A percentile compares a stretch with the other conserved stretches of the same genome.
These are phyloP conservation scores for Parochlus steinenii DNA, from an alignment of 2,888 invertebrate genomes.

Conservation along the genomic window DNA sequence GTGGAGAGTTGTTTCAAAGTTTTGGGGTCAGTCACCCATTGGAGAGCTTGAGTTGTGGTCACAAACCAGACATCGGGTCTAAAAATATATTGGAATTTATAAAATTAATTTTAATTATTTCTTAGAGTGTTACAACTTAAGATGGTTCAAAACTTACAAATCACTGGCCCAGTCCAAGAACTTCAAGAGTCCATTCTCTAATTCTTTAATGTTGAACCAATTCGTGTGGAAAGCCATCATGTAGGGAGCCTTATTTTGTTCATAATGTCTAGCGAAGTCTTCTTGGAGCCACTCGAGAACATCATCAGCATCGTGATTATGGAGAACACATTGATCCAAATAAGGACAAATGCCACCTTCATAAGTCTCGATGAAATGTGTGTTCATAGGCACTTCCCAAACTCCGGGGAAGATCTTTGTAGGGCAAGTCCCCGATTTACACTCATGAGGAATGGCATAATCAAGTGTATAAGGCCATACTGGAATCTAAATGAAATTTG, in stretches of 20 bases:
- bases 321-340: constrained; percentile 79
- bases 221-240: constrained; percentile 95
- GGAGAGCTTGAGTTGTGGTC: constrained; percentile 72
- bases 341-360: constrained; percentile 89
- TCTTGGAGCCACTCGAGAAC: constrained; percentile 80
- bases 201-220: constrained; percentile 82
- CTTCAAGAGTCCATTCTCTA: constrained; percentile 67
- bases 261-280: constrained; percentile 70
- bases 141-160: constrained; percentile 36
- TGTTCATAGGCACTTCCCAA: constrained; percentile 86
- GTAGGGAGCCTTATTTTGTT: constrained; percentile 77
- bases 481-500: constrained; percentile 39
- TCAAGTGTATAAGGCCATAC: constrained; percentile 93
- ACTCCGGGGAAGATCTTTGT: constrained; percentile 79
- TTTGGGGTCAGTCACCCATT: constrained; percentile 80
- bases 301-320: constrained; percentile 62
- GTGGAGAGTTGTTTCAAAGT: constrained; percentile 45
- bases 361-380: constrained; percentile 72
- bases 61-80: constrained; percentile 79
- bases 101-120: constrained; percentile 10
- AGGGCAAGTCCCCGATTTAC: constrained; percentile 84
- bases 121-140: constrained; percentile 1
- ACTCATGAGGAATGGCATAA: constrained; percentile 83
- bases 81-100: constrained; percentile 20
- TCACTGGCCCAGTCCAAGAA: constrained; percentile 68